Evolutionary conservation across 2,797 vertebrate species (phyloP), one percentile per base, ranked within the genome.

Genomic region (Melanogrammus aeglefinus): DNA sequence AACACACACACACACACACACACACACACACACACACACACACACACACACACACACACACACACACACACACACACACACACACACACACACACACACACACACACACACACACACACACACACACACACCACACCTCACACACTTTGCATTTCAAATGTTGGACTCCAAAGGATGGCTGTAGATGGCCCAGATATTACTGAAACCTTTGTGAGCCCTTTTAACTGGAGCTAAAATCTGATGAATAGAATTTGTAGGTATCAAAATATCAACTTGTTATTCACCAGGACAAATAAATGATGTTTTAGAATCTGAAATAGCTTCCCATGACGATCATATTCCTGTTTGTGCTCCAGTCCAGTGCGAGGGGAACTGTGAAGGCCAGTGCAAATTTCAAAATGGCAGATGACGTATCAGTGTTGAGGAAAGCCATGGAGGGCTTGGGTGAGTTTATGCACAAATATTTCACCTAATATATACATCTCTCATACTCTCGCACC

Each of bases 351-450:
- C 44, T 83, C 63, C 81, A 97, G 96, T 91, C 93, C 81, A 94
- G 79, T 77, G 71, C 85, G 8, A 92, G 91, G 88, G 96, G 96
- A 72, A 96, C 94, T 0, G 83, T 97, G 73, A 94, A 90, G 81
- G 95, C 96, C 77, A 93, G 88, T 9, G 27, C 91, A 0, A 91
- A 93, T 47, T 97, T 97, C 79, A 96, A 93, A 80, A 88, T 92
- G 6, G 89, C 92, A 0, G 94, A 90, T 35, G 96, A 97, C 81
- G 96, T 94, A 9, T 85, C 95, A 76, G 92, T 90, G 0, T 77
- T 98, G 14, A 92, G 83, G 74, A 94, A 95, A 70, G 96, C 96
- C 47, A 95, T 97, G 0, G 92, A 92, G 80, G 96, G 96, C 77
- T 10, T 96, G 3, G 96, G 96, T 97, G 88, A 82, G 92, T 14